Conservation (phyloP, 1,140 invertebrate species). For the Cydia pomonella region DNA sequence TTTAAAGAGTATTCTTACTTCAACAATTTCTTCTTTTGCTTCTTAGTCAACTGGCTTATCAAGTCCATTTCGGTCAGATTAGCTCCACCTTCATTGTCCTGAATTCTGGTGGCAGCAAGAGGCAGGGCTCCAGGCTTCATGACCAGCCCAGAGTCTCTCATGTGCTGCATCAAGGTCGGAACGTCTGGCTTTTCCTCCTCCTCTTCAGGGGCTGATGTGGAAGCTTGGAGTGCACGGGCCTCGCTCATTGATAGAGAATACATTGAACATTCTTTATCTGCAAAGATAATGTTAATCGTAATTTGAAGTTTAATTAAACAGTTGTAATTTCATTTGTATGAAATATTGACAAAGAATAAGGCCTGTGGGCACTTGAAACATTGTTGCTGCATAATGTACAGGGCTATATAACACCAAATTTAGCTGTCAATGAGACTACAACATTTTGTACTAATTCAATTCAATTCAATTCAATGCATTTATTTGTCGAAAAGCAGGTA, state of each 20-base stretch:
- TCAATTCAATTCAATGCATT: too few relatives aligned
- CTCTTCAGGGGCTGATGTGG: constrained; percentile 83
- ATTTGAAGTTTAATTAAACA: too few relatives aligned
- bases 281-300: background rate
- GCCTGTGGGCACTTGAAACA: too few relatives aligned
- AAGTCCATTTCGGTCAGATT: constrained; percentile 86
- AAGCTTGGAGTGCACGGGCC: constrained; percentile 81
- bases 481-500: too few relatives aligned
- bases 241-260: constrained; percentile 91
- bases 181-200: constrained; percentile 80
- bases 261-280: constrained; percentile 95
- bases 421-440: too few relatives aligned
- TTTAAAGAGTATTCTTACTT: constrained; percentile 82
- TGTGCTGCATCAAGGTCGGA: constrained; percentile 91
- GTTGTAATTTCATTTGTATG: too few relatives aligned
- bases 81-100: constrained; percentile 82
- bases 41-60: constrained; percentile 90
- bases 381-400: too few relatives aligned
- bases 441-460: too few relatives aligned
- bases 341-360: too few relatives aligned
- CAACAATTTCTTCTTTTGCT: constrained; percentile 94
- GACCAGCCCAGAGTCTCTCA: constrained; percentile 95
- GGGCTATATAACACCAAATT: too few relatives aligned
- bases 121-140: constrained; percentile 89
- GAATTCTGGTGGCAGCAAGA: constrained; percentile 68